These are phyloP conservation scores for Apamea sordens DNA, from an alignment of 2,888 invertebrate species.

Conservation along the genomic window DNA sequence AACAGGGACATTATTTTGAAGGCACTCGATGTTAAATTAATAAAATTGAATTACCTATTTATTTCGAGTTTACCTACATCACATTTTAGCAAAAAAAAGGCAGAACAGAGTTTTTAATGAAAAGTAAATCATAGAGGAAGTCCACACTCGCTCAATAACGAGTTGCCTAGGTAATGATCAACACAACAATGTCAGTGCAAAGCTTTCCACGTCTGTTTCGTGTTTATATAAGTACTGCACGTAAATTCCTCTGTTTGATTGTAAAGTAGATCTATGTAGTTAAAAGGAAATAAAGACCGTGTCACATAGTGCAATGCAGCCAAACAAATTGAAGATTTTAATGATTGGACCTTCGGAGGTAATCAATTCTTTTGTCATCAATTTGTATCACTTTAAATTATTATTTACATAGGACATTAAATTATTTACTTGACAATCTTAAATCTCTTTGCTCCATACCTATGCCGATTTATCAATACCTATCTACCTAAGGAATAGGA, in stretches of 20 bases:
- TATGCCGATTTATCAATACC: background rate
- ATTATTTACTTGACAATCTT: too few relatives aligned
- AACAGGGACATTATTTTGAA: background rate
- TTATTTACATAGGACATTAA: too few relatives aligned
- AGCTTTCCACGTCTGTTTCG: background rate
- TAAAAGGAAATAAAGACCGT: background rate
- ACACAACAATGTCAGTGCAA: constrained; percentile 59
- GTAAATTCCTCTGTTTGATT: background rate
- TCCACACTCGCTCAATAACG: background rate
- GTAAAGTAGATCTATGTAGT: background rate
- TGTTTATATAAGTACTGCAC: background rate
- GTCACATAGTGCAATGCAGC: constrained; percentile 76
- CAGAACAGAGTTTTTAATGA: background rate
- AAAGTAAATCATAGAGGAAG: constrained; percentile 4
- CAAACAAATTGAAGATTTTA: constrained; percentile 89
- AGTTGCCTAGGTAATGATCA: constrained; percentile 65
- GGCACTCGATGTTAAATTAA: background rate
- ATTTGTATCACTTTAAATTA: background rate
- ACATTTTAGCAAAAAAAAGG: background rate
- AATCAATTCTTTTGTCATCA: constrained; percentile 11
- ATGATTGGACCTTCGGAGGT: constrained; percentile 90
- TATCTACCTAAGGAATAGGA: background rate
- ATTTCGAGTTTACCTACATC: background rate
- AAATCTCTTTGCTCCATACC: too few relatives aligned
- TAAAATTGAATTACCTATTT: background rate